Evolutionary conservation across 2,797 vertebrate species (phyloP).

Genomic region (Cuculus canorus): DNA sequence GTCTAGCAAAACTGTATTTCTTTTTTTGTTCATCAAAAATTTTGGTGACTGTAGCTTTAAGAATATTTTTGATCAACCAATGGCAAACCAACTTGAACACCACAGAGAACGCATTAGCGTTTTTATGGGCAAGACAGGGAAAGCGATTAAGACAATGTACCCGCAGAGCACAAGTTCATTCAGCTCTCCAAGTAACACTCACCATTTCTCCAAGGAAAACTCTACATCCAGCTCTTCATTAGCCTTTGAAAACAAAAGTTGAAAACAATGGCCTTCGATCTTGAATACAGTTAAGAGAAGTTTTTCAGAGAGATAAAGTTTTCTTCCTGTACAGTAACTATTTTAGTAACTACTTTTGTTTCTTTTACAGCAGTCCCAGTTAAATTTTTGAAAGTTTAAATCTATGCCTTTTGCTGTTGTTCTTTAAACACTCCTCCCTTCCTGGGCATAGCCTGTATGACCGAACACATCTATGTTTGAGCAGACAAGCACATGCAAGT

Average conservation of each 20-base stretch:
- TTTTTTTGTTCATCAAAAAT: not conserved
- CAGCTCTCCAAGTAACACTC: conserved; percentile 26
- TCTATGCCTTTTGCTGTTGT: not conserved
- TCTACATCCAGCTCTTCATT: conserved; percentile 79
- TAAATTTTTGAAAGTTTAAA: not conserved
- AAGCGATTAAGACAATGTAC: not conserved
- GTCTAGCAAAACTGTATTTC: not conserved
- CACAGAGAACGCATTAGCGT: not conserved
- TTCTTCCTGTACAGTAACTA: not conserved
- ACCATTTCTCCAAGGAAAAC: conserved; percentile 80
- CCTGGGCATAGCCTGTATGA: not conserved
- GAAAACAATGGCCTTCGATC: not conserved
- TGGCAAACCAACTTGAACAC: not conserved
- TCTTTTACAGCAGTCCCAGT: not conserved
- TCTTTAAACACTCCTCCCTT: not conserved
- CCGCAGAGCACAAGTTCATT: not conserved
- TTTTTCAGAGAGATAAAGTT: not conserved
- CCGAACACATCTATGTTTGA: not conserved
- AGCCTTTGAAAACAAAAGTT: conserved; percentile 61
- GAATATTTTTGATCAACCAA: not conserved
- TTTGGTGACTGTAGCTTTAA: not conserved
- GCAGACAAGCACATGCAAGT: not conserved
- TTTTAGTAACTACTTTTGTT: not conserved
- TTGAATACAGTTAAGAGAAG: not conserved
- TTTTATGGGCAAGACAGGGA: not conserved